Percentiles rank a stretch among this genome's conserved stretches.
phyloP scores from a whole-genome alignment of 2,888 invertebrate species.

The Crematogaster levior region DNA sequence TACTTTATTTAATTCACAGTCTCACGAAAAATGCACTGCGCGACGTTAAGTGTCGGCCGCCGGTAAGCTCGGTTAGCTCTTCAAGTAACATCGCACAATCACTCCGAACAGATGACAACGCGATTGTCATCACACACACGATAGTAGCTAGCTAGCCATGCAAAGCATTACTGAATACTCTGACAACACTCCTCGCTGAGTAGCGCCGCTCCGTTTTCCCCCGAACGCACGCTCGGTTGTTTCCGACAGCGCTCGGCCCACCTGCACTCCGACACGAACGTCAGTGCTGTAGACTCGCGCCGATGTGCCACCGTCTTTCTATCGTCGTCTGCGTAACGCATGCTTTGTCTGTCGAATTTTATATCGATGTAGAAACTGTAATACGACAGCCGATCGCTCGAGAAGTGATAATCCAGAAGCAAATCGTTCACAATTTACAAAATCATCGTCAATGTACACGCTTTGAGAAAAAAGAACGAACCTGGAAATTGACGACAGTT shows the following conservation, averaged over 20 bases:
- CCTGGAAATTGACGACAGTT: conserved; percentile 30
- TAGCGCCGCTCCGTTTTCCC: conserved; percentile 81
- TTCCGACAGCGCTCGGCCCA: conserved; percentile 86
- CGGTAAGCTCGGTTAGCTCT: conserved; percentile 58
- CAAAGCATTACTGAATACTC: conserved; percentile 85
- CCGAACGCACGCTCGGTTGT: conserved; percentile 82
- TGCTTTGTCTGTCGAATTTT: conserved; percentile 15
- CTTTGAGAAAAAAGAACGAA: too few species aligned
- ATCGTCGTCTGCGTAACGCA: background rate
- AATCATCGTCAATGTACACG: background rate
- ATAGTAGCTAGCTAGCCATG: conserved; percentile 82
- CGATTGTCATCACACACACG: conserved; percentile 80
- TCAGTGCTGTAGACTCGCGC: conserved; percentile 64
- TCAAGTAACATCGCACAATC: conserved; percentile 79
- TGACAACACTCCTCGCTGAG: conserved; percentile 83
- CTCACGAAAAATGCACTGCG: conserved; percentile 69
- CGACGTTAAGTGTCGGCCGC: conserved; percentile 43
- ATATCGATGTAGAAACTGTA: background rate
- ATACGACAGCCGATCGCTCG: background rate
- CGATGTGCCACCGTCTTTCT: background rate
- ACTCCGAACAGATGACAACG: conserved; percentile 76
- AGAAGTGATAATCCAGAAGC: background rate
- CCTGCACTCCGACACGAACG: conserved; percentile 86
- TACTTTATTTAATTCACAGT: conserved; percentile 64
- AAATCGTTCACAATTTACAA: background rate